Evolutionary conservation across 1,140 invertebrate species (phyloP), one percentile per base, ranked within the genome.

Genomic region (Trissolcus basalis): DNA sequence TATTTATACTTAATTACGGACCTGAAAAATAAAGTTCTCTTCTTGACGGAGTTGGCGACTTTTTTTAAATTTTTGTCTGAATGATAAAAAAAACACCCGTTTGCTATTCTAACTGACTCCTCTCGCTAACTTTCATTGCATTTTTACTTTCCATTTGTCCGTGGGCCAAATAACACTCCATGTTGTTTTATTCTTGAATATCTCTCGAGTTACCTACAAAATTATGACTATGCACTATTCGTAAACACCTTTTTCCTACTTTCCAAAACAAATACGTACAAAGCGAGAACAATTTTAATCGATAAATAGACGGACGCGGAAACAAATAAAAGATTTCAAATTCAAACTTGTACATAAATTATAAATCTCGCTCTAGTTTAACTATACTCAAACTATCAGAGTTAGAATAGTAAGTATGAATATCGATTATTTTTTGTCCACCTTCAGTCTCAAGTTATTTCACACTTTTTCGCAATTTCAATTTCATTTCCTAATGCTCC

Each of bases 1-100:
- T 45, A 65, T 65, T 72, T 60, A 59, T 72, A 64, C 54, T 54
- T 59, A 72, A 72, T 63, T 64, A 58, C 47, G 35, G 36, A 56
- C 47, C 50, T 51, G 41, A 19, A 27, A 27, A 70, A 70, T 50
- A 41, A 61, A 61, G 35, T 64, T 64, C 36, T 53, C 59, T 51
- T 51, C 45, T 71, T 44, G 41, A 51, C 41, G 43, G 15, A 68
- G 39, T 49, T 33, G 58, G 53, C 35, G 6, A 16, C 33, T 64
- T 71, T 51, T 64, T 15, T 71, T 63, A 41, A 51, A 49, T 13
- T 61, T n/a, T 9, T 41, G 2, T 14, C n/a, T 36, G 4, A 68
- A 59, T 51, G 53, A n/a, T n/a, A n/a, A 27, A 27, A 6, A 27
- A 27, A 27, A 1, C 2, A 27, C 19, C 19, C 19, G 19, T 27